Evolutionary conservation across 2,888 invertebrate genomes (phyloP), one percentile per base, ranked within the genome.

Genomic region (Zhuqinia jingwanae): DNA sequence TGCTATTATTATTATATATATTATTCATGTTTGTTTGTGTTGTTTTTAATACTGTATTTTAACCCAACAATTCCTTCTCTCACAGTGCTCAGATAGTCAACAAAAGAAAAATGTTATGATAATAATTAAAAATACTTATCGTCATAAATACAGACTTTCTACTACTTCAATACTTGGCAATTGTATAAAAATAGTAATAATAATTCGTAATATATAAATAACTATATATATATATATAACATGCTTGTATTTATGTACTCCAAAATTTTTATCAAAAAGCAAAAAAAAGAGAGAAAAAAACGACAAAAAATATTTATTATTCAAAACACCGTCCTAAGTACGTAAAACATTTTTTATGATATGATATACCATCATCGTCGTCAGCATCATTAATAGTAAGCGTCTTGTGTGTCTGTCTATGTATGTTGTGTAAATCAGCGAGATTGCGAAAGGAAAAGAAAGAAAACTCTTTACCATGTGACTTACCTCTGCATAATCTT

Each of bases 321-420:
- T 75, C 58, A 80, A 47, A 80, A 84, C 84, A 84, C 84, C 84
- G 84, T 84, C 84, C 84, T 84, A 77, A 60, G 56, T 36, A 75
- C 75, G 75, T 25, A 56, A 36, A 75, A 56, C 13, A 53, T 6
- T 36, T 36, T 36, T 68, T 68, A 68, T 56, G 56, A 47, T 20
- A 22, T 58, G 20, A 20, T 6, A n/a, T 36, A 75, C 53, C 56
- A 56, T 27, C 75, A 56, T 53, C 70, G 22, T 75, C 75, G 53
- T 75, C 27, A 75, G 42, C 75, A 56, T 53, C 56, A 36, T n/a
- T n/a, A n/a, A n/a, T n/a, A n/a, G n/a, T n/a, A n/a, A n/a, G n/a
- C n/a, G n/a, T n/a, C n/a, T n/a, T n/a, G n/a, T n/a, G n/a, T n/a
- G n/a, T n/a, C n/a, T n/a, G n/a, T n/a, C n/a, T 36, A 36, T 36